Conservation (phyloP, 2,113 vertebrate species). For the Gadus macrocephalus region DNA sequence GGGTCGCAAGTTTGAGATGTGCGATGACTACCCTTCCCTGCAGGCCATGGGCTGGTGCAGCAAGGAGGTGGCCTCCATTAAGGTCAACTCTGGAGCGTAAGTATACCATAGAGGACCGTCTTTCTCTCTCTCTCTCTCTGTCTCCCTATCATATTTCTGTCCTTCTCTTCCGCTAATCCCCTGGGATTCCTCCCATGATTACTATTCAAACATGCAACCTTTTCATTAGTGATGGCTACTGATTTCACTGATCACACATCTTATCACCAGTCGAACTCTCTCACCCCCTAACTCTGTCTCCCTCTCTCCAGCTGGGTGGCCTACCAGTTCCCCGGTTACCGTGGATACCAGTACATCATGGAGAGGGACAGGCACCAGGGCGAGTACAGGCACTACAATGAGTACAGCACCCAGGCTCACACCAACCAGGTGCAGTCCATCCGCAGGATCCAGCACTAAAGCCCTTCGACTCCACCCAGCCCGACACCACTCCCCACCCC, state of each 20-base stretch:
- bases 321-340: conserved; percentile 96
- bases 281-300: not conserved
- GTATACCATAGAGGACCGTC: conserved; percentile 43
- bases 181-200: no score
- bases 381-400: conserved; percentile 90
- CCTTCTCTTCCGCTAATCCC: no score
- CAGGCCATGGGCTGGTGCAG: conserved; percentile 96
- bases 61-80: conserved; percentile 93
- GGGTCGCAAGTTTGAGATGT: conserved; percentile 91
- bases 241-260: not conserved
- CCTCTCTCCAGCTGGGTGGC: conserved; percentile 84
- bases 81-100: conserved; percentile 93
- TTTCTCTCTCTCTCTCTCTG: conserved; percentile 3
- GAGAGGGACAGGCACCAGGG: conserved; percentile 90
- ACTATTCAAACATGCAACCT: no score
- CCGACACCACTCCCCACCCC: conserved; percentile 26
- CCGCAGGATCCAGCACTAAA: conserved; percentile 91
- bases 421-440: conserved; percentile 97
- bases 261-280: not conserved
- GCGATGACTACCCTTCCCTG: conserved; percentile 90
- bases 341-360: conserved; percentile 94
- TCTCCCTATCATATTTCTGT: no score
- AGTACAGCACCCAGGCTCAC: conserved; percentile 92
- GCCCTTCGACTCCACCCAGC: conserved; percentile 27
- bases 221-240: no score